These are phyloP conservation scores for Athalia cordata DNA, from an alignment of 2,888 invertebrate genomes.

Conservation along the genomic window DNA sequence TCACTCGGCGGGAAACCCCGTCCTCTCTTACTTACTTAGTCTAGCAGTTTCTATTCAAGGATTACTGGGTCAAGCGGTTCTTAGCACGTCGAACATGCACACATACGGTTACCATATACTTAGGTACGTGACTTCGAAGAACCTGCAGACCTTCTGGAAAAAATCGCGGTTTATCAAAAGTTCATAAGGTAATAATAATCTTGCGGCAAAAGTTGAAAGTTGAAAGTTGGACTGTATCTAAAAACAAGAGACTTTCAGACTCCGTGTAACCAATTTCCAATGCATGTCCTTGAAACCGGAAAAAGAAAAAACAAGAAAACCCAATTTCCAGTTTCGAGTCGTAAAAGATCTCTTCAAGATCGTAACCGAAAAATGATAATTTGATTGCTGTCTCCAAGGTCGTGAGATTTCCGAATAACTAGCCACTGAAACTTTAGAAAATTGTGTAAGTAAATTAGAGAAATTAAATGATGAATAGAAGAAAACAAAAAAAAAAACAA, in stretches of 20 bases:
- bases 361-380: too few relatives aligned
- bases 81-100: slow-evolving; percentile 16
- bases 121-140: neutral
- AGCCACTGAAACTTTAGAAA: too few relatives aligned
- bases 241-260: neutral
- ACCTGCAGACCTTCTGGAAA: neutral
- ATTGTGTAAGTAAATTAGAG: neutral
- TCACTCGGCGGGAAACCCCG: slow-evolving; percentile 8
- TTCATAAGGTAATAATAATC: too few relatives aligned
- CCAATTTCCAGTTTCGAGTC: too few relatives aligned
- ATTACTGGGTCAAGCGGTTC: slow-evolving; percentile 43
- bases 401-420: too few relatives aligned
- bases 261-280: too few relatives aligned
- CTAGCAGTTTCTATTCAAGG: slow-evolving; percentile 38
- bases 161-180: neutral
- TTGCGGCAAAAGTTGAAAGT: neutral
- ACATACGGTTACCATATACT: neutral
- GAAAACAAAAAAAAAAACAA: neutral
- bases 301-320: too few relatives aligned
- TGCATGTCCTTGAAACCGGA: too few relatives aligned
- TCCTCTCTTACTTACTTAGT: neutral
- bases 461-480: neutral
- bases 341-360: too few relatives aligned
- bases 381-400: too few relatives aligned
- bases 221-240: neutral